phyloP scores from a whole-genome alignment of 2,113 vertebrate species.

The Catagonus wagneri region DNA sequence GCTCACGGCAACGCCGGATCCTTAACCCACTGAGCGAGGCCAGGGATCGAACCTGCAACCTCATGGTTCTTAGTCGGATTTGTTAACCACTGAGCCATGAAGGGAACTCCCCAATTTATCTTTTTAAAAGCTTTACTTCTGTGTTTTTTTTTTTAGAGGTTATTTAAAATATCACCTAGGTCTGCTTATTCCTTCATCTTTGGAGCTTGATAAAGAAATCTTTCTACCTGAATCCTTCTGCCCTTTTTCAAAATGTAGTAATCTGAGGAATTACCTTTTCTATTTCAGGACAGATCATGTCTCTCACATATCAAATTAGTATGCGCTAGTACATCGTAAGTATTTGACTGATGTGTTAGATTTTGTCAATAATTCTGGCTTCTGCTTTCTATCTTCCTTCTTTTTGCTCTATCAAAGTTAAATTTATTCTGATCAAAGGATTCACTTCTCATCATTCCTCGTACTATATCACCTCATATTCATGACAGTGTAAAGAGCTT shows the following conservation, averaged over 20 bases:
- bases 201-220: slow-evolving; percentile 28
- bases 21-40: too few relatives aligned
- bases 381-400: background rate
- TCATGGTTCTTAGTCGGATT: too few relatives aligned
- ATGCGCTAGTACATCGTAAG: background rate
- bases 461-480: background rate
- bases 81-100: too few relatives aligned
- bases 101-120: too few relatives aligned
- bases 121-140: slow-evolving; percentile 22
- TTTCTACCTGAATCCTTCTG: slow-evolving; percentile 23
- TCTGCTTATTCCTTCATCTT: slow-evolving; percentile 41
- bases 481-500: background rate
- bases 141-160: background rate
- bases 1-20: too few relatives aligned
- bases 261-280: slow-evolving; percentile 6
- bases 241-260: background rate
- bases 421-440: slow-evolving; percentile 14
- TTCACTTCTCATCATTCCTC: slow-evolving; percentile 16
- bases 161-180: slow-evolving; percentile 9
- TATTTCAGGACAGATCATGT: slow-evolving; percentile 20
- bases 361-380: slow-evolving; percentile 49
- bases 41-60: too few relatives aligned
- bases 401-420: slow-evolving; percentile 32
- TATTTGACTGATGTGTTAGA: background rate
- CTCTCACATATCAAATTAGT: slow-evolving; percentile 4